A percentile compares a stretch with the other conserved stretches of the same genome.
These are phyloP conservation scores for Ectemnius continuus DNA, from an alignment of 2,888 invertebrate species.

Conservation along the genomic window DNA sequence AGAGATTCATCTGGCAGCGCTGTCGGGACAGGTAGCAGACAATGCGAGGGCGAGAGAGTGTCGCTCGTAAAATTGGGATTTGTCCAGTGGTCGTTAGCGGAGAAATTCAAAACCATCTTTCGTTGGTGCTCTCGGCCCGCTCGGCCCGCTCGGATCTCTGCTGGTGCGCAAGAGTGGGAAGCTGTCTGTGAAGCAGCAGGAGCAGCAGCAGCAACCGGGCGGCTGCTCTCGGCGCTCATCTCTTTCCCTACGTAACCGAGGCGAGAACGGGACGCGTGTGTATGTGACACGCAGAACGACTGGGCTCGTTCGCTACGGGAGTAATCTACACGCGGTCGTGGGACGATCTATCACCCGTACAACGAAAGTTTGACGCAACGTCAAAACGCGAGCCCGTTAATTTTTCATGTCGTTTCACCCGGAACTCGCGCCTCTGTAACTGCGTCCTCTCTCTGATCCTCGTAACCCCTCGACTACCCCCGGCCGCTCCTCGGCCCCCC, in stretches of 20 bases:
- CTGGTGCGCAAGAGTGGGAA: too few relatives aligned
- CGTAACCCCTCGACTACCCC: constrained; percentile 16
- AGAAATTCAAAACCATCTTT: constrained; percentile 52
- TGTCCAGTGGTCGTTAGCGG: constrained; percentile 48
- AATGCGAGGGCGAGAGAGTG: constrained; percentile 33
- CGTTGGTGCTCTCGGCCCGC: constrained; percentile 13
- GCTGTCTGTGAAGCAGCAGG: too few relatives aligned
- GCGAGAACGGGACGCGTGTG: constrained; percentile 12
- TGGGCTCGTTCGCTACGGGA: constrained; percentile 36
- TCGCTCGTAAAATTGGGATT: constrained; percentile 59
- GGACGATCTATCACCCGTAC: constrained; percentile 71
- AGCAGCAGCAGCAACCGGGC: too few relatives aligned
- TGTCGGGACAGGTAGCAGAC: constrained; percentile 36
- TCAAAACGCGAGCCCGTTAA: constrained; percentile 71
- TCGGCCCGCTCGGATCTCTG: constrained; percentile 6
- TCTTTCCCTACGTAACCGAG: constrained; percentile 8
- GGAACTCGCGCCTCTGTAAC: constrained; percentile 55
- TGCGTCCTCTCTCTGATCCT: constrained; percentile 25
- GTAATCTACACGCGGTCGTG: constrained; percentile 48
- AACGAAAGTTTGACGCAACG: constrained; percentile 72
- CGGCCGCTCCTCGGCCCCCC: not conserved
- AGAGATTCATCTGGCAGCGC: constrained; percentile 29
- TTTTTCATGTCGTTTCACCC: constrained; percentile 71
- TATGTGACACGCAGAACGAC: constrained; percentile 19
- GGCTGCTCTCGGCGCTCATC: not conserved